Conservation (phyloP, 2,113 vertebrate species). For the Nothocercus nigrocapillus region DNA sequence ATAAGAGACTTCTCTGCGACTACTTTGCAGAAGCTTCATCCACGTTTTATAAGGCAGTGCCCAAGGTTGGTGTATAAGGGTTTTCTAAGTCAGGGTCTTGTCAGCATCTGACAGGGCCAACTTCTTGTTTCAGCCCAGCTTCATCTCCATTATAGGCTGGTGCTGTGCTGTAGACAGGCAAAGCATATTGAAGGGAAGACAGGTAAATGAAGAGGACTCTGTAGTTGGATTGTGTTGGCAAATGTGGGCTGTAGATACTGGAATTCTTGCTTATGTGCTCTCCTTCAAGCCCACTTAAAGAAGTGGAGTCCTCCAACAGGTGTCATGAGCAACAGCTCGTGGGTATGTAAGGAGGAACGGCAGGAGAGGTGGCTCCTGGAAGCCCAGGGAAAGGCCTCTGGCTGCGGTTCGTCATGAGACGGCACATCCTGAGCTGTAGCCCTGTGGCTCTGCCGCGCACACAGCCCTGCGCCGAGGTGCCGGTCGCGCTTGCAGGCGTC, state of each 20-base stretch:
- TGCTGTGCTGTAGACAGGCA: not conserved
- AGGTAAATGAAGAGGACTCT: not conserved
- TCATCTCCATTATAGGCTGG: fast-evolving
- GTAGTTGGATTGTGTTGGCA: fast-evolving
- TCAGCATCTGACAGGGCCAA: not conserved
- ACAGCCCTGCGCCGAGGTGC: fast-evolving
- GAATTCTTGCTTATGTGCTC: not conserved
- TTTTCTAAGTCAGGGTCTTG: not conserved
- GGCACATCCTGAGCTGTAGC: too few relatives aligned
- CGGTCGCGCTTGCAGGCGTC: not conserved
- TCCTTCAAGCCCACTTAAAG: not conserved
- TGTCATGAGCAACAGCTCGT: not conserved
- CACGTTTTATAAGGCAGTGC: not conserved
- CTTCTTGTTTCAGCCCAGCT: not conserved
- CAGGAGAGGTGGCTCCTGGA: fast-evolving
- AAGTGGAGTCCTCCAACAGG: not conserved
- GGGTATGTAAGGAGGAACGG: not conserved
- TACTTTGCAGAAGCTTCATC: not conserved
- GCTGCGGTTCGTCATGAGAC: not conserved
- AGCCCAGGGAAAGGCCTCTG: not conserved
- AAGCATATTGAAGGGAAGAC: not conserved
- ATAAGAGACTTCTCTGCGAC: not conserved
- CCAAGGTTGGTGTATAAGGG: not conserved
- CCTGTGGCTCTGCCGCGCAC: not conserved
- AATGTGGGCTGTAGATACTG: fast-evolving